Conservation (phyloP, 2,113 vertebrate species). For the Myiozetetes cayanensis region DNA sequence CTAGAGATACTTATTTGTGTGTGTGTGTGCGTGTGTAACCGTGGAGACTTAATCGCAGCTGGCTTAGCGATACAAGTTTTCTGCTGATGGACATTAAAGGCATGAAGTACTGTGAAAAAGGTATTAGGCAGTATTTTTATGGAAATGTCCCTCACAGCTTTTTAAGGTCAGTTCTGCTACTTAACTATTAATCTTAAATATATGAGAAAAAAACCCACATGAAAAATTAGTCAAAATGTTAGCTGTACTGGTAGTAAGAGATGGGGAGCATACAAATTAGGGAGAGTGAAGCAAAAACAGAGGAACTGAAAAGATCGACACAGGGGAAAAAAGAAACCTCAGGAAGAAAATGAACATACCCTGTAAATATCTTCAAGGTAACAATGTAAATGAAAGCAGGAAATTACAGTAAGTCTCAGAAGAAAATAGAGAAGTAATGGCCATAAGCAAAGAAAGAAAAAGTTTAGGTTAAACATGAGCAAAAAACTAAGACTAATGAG, state of each 20-base stretch:
- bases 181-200: not conserved
- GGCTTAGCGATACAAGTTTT: not conserved
- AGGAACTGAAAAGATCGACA: not conserved
- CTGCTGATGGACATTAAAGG: not conserved
- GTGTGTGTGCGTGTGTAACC: not conserved
- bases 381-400: constrained; percentile 30
- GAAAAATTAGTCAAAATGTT: constrained; percentile 1
- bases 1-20: not conserved
- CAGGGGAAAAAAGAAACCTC: constrained; percentile 11
- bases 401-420: constrained; percentile 21
- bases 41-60: too few species aligned
- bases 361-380: constrained; percentile 52
- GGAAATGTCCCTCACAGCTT: not conserved
- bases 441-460: constrained; percentile 27
- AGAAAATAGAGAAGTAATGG: constrained; percentile 19
- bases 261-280: not conserved
- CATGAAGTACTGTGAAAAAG: not conserved
- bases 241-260: not conserved
- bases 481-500: constrained; percentile 25
- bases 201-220: not conserved
- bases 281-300: not conserved
- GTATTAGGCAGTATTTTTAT: not conserved
- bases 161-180: not conserved
- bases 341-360: constrained; percentile 15
- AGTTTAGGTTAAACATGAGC: constrained; percentile 5